Evolutionary conservation across 2,113 vertebrate species (phyloP), one percentile per base, ranked within the genome.

Genomic region (Laticauda colubrina): DNA sequence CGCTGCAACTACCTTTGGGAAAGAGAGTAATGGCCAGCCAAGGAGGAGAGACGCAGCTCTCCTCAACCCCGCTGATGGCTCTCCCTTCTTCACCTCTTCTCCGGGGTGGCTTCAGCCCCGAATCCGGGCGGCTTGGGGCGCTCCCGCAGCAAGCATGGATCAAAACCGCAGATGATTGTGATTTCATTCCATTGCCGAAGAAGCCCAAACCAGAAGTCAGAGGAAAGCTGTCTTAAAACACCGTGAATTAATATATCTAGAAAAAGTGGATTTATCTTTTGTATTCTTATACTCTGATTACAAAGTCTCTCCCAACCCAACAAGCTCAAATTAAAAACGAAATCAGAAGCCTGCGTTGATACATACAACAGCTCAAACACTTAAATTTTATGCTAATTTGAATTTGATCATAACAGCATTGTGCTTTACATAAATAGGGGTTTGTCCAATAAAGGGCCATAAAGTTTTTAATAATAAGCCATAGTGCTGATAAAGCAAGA

Each of bases 331-430:
- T 69, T 87, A 20, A 89, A 75, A n/a, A 88, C 5, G 10, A 59
- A 54, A n/a, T 21, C 69, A 53, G 2, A 43, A 48, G 23, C 88
- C 57, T 51, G 20, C 29, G 45, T 87, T 61, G 56, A 57, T 86
- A 21, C 29, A 54, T 43, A 34, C 34, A 43, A 21, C 91, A 55
- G 48, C 69, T 56, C 3, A 48, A 85, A 18, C 64, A 53, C 26
- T 18, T 87, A 91, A 89, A 29, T 61, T 20, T 88, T 87, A 56
- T 24, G n/a, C 90, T 75, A 61, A 55, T 48, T 86, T 92, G 91
- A 81, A 93, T 51, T 92, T 43, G 14, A 18, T 91, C 24, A 43
- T 90, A 85, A 45, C 45, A 0, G 0, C 90, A 92, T 88, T 92
- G 21, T 92, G 15, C n/a, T 29, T 93, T 92, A 55, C 2, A 20